A percentile compares a stretch with the other conserved stretches of the same genome.
Evolutionary conservation across 2,888 invertebrate species (phyloP).

Genomic region (Phengaris arion): DNA sequence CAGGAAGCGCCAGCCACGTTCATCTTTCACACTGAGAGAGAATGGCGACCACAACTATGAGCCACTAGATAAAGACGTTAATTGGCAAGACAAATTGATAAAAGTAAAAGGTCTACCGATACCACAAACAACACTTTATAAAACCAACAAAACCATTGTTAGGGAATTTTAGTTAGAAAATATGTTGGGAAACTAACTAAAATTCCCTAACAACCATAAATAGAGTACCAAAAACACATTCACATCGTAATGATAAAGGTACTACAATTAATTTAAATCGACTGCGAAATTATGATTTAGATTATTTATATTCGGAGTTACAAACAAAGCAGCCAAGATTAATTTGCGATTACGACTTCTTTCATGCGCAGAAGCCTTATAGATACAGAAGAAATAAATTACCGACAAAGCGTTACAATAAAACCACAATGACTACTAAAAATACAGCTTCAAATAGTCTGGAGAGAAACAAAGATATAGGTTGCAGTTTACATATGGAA

Average conservation of each 20-base stretch:
- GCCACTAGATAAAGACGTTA: not conserved
- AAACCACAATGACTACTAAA: not conserved
- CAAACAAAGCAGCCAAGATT: constrained; percentile 2
- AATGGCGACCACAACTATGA: not conserved
- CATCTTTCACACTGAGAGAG: not conserved
- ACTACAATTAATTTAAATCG: not conserved
- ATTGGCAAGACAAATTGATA: not conserved
- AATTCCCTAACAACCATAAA: no score
- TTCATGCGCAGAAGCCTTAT: constrained; percentile 1
- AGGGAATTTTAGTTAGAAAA: no score
- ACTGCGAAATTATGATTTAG: not conserved
- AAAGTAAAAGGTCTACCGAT: not conserved
- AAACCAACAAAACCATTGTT: not conserved
- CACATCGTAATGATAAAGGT: not conserved
- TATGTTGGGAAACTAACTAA: no score
- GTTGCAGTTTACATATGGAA: not conserved
- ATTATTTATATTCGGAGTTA: constrained; percentile 2
- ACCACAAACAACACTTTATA: not conserved
- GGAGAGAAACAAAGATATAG: not conserved
- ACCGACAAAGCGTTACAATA: not conserved
- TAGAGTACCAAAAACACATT: not conserved
- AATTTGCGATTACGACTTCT: not conserved
- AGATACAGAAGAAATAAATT: constrained; percentile 1
- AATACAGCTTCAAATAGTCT: not conserved
- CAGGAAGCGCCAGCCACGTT: not conserved